phyloP scores from a whole-genome alignment of 2,888 invertebrate genomes.

The Myopa tessellatipennis region DNA sequence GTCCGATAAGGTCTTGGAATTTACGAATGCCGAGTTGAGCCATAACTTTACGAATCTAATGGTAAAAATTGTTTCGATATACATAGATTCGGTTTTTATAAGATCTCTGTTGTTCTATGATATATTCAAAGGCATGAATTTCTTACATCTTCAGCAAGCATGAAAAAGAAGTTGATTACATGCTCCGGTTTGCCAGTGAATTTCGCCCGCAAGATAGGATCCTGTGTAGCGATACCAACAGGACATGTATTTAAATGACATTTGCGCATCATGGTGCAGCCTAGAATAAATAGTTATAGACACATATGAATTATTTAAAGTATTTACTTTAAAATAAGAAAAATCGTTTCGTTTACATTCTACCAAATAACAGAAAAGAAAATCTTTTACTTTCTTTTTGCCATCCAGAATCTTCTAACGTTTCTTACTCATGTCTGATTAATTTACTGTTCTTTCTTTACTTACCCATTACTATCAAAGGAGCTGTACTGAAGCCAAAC shows the following conservation, averaged over 20 bases:
- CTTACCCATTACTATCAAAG: conserved; percentile 90
- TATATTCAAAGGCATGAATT: background rate
- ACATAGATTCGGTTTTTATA: background rate
- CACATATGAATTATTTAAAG: background rate
- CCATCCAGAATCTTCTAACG: too few relatives aligned
- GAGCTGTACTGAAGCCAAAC: conserved; percentile 98
- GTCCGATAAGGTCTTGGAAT: conserved; percentile 92
- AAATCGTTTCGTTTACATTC: too few relatives aligned
- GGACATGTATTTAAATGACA: conserved; percentile 99
- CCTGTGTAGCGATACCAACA: conserved; percentile 98
- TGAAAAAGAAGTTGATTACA: conserved; percentile 96
- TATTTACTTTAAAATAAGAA: background rate
- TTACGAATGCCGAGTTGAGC: conserved; percentile 88
- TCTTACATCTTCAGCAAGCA: conserved; percentile 94
- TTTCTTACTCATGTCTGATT: background rate
- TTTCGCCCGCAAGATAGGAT: conserved; percentile 93
- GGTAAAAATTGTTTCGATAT: background rate
- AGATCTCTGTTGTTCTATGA: background rate
- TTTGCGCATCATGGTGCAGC: conserved; percentile 99
- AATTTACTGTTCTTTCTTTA: background rate
- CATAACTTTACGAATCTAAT: conserved; percentile 87
- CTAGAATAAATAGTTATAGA: conserved; percentile 53
- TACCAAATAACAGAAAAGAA: too few relatives aligned
- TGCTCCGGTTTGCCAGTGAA: conserved; percentile 98
- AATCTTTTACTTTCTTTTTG: too few relatives aligned